These are phyloP conservation scores for Drosophila anomalata DNA, from an alignment of 2,888 invertebrate species.

Conservation along the genomic window DNA sequence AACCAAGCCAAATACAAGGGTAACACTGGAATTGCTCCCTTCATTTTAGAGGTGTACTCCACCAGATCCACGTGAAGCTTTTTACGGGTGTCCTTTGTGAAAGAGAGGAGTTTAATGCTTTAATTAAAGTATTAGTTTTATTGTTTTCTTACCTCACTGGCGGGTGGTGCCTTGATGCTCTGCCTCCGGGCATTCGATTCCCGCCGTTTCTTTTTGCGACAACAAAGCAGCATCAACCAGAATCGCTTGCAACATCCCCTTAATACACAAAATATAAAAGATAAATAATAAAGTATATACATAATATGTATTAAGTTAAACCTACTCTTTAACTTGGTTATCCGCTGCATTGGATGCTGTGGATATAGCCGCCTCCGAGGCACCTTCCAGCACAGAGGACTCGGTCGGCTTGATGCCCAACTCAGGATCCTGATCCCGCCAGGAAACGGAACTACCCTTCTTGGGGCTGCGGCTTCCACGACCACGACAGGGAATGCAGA, in stretches of 20 bases:
- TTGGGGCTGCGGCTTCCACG: slow-evolving; percentile 60
- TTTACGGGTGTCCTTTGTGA: slow-evolving; percentile 88
- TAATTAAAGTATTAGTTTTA: neutral
- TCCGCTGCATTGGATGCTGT: slow-evolving; percentile 37
- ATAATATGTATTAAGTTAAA: neutral
- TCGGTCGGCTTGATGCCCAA: slow-evolving; percentile 72
- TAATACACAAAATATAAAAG: slow-evolving; percentile 40
- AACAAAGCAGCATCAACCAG: slow-evolving; percentile 82
- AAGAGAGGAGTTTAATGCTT: neutral
- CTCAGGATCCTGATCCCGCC: slow-evolving; percentile 81
- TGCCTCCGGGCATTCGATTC: slow-evolving; percentile 84
- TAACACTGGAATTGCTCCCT: slow-evolving; percentile 95
- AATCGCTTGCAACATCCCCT: slow-evolving; percentile 82
- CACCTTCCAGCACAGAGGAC: slow-evolving; percentile 85
- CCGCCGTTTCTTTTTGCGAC: slow-evolving; percentile 83
- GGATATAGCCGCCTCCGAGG: slow-evolving; percentile 81
- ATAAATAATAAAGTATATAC: slow-evolving; percentile 33
- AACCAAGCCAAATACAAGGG: slow-evolving; percentile 94
- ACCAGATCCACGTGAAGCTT: slow-evolving; percentile 91
- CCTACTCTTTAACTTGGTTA: slow-evolving; percentile 53
- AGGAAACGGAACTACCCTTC: slow-evolving; percentile 71
- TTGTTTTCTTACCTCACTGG: slow-evolving; percentile 57
- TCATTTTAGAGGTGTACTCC: slow-evolving; percentile 94
- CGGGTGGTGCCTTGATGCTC: slow-evolving; percentile 86
- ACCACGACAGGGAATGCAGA: slow-evolving; percentile 82